Evolutionary conservation across 2,113 vertebrate genomes (phyloP).

Genomic region (Nibea coibor): DNA sequence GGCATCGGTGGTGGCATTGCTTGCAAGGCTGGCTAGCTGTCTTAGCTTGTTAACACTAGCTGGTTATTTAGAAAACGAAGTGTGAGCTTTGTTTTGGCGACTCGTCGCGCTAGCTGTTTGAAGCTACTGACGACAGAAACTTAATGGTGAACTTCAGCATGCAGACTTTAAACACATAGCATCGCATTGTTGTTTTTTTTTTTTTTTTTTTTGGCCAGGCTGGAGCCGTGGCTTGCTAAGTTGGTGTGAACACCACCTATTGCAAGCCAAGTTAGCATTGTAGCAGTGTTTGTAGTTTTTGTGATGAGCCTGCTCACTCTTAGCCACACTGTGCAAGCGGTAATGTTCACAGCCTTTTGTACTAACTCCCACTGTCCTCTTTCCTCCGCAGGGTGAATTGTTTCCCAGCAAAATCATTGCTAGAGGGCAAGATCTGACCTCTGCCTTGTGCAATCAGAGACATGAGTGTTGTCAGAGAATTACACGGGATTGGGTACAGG

Average conservation of each 20-base stretch:
- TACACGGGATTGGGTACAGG: constrained; percentile 89
- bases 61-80: constrained; percentile 27
- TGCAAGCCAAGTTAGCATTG: not conserved
- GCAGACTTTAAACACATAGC: not conserved
- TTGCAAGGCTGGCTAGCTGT: constrained; percentile 62
- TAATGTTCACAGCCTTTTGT: constrained; percentile 32
- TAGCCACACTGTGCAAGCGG: not conserved
- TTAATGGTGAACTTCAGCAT: constrained; percentile 52
- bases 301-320: not conserved
- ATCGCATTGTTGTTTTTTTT: constrained; percentile 4
- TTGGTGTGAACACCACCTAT: not conserved
- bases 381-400: constrained; percentile 80
- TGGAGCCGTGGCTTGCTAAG: not conserved
- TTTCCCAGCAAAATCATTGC: constrained; percentile 73
- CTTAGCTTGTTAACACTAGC: constrained; percentile 51
- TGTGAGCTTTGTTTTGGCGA: constrained; percentile 34
- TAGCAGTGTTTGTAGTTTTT: not conserved
- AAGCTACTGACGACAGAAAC: constrained; percentile 28
- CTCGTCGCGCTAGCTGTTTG: constrained; percentile 16
- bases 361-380: constrained; percentile 23
- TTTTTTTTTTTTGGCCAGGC: constrained; percentile 2
- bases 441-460: constrained; percentile 70
- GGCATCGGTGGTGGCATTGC: constrained; percentile 76
- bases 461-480: constrained; percentile 90
- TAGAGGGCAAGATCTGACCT: constrained; percentile 83